Evolutionary conservation across 2,888 invertebrate species (phyloP).

Genomic region (Seladonia tumulorum): DNA sequence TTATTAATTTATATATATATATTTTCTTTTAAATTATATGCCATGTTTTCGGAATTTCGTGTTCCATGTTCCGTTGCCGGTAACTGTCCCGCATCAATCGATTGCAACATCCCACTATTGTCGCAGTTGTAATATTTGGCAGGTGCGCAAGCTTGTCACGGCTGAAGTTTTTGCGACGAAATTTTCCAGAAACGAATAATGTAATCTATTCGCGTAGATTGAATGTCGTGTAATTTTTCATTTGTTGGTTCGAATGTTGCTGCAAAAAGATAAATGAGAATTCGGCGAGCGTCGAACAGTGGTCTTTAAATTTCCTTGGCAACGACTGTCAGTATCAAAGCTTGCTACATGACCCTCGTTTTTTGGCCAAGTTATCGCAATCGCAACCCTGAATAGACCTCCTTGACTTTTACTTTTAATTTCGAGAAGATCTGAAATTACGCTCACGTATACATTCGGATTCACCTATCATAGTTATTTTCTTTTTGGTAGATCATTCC

Average conservation of each 20-base stretch:
- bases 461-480: background rate
- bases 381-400: slow-evolving; percentile 67
- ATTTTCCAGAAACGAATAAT: background rate
- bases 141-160: background rate
- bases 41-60: background rate
- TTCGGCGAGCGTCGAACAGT: slow-evolving; percentile 24
- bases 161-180: background rate
- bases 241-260: background rate
- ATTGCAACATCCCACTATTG: background rate
- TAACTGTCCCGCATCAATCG: background rate
- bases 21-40: background rate
- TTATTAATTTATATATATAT: background rate
- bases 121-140: slow-evolving; percentile 22
- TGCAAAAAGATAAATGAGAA: slow-evolving; percentile 12
- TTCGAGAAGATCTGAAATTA: slow-evolving; percentile 42
- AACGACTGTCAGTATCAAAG: slow-evolving; percentile 44
- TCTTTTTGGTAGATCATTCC: background rate
- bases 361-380: slow-evolving; percentile 65
- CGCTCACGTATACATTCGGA: background rate
- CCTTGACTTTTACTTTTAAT: slow-evolving; percentile 68
- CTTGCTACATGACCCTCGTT: slow-evolving; percentile 59
- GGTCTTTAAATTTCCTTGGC: slow-evolving; percentile 60
- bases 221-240: background rate
- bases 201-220: background rate
- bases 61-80: background rate